phyloP scores from a whole-genome alignment of 2,797 vertebrate genomes.

The Podarcis siculus region DNA sequence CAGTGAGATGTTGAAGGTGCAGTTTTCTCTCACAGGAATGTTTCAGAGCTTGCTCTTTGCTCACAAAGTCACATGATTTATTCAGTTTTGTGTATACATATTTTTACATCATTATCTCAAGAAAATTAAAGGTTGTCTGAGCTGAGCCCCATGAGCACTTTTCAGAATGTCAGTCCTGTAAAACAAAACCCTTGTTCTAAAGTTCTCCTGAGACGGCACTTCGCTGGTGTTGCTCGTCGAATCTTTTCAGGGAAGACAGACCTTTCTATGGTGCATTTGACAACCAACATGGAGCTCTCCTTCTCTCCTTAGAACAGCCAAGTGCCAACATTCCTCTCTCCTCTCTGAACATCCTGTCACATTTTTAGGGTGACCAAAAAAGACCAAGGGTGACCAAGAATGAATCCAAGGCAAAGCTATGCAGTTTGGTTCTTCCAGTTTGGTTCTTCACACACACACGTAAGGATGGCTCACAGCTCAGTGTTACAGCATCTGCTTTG shows the following conservation, averaged over 20 bases:
- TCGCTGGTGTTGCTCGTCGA: neutral
- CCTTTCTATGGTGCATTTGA: neutral
- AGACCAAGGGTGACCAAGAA: neutral
- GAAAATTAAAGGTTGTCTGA: conserved; percentile 46
- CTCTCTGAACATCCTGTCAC: neutral
- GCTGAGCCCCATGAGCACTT: conserved; percentile 4
- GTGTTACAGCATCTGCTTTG: too few relatives aligned
- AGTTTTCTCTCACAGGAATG: neutral
- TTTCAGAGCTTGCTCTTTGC: neutral
- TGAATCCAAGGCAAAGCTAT: neutral
- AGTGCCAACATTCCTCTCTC: neutral
- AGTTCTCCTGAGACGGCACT: neutral
- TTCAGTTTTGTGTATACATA: conserved; percentile 34
- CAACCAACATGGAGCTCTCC: neutral
- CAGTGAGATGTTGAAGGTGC: conserved; percentile 30
- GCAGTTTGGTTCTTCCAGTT: neutral
- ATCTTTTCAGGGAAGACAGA: neutral
- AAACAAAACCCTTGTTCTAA: conserved; percentile 19
- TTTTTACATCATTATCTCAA: conserved; percentile 36
- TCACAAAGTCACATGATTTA: conserved; percentile 33
- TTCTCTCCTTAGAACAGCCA: neutral
- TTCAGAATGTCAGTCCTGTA: conserved; percentile 30
- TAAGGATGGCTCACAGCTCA: too few relatives aligned
- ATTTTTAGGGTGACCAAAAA: neutral
- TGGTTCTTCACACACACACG: neutral